phyloP scores from a whole-genome alignment of 2,797 vertebrate genomes.

The Oreochromis grahami region DNA sequence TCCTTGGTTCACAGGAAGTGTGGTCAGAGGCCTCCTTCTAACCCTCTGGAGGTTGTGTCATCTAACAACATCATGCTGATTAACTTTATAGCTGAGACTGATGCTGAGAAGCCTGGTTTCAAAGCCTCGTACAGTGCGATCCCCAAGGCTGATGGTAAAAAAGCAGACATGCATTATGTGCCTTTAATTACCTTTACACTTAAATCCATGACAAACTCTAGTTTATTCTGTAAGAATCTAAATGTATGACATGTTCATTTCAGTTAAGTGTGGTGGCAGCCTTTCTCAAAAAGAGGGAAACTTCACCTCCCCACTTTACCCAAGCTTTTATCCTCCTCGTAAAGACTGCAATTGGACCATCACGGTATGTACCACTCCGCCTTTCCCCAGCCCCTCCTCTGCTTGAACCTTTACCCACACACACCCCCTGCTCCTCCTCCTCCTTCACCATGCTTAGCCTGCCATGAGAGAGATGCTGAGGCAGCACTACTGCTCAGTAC shows the following conservation, averaged over 20 bases:
- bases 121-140: slow-evolving; percentile 50
- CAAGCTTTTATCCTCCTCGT: slow-evolving; percentile 78
- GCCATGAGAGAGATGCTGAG: slow-evolving; percentile 68
- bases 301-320: slow-evolving; percentile 71
- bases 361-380: slow-evolving; percentile 61
- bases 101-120: slow-evolving; percentile 65
- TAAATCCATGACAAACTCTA: not conserved
- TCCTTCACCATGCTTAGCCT: slow-evolving; percentile 51
- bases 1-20: slow-evolving; percentile 64
- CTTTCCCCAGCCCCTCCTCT: slow-evolving; percentile 2
- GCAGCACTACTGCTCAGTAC: slow-evolving; percentile 71
- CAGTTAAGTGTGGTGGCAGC: slow-evolving; percentile 62
- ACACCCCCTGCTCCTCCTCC: not conserved
- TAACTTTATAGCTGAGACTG: slow-evolving; percentile 67
- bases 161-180: not conserved
- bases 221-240: not conserved
- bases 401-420: not conserved
- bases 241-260: not conserved
- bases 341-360: slow-evolving; percentile 78
- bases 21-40: slow-evolving; percentile 77
- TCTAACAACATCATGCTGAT: slow-evolving; percentile 78
- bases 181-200: not conserved
- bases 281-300: slow-evolving; percentile 36
- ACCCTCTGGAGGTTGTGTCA: slow-evolving; percentile 71
- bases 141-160: slow-evolving; percentile 44